phyloP scores from a whole-genome alignment of 1,140 invertebrate species.

The Panonychus citri region DNA sequence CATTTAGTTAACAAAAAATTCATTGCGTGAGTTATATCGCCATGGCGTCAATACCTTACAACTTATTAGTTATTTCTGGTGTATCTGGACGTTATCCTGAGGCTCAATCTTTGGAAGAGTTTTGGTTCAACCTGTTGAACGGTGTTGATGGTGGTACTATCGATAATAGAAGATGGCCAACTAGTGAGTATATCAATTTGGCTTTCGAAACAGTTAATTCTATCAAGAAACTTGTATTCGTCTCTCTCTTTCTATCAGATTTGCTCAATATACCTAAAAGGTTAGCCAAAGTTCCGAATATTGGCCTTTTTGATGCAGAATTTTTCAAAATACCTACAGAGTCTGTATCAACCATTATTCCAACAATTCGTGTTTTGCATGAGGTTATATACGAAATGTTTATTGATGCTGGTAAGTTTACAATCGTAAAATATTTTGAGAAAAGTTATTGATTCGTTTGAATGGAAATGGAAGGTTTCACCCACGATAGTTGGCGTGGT shows the following conservation, averaged over 20 bases:
- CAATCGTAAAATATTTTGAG: not conserved
- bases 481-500: slow-evolving; percentile 21
- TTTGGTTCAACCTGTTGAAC: too few species aligned
- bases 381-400: not conserved
- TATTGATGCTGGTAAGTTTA: not conserved
- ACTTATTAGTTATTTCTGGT: too few species aligned
- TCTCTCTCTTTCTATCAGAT: not conserved
- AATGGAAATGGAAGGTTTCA: slow-evolving; percentile 6
- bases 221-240: too few species aligned
- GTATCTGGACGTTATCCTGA: too few species aligned
- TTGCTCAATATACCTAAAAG: not conserved
- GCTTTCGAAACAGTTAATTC: too few species aligned
- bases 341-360: not conserved
- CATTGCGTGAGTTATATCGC: too few species aligned
- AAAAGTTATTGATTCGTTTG: not conserved
- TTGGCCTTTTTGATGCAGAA: not conserved
- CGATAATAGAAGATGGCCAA: too few species aligned
- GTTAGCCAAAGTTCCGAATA: not conserved
- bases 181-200: too few species aligned
- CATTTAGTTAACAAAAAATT: too few species aligned
- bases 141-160: too few species aligned
- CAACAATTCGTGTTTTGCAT: not conserved
- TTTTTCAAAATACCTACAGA: not conserved
- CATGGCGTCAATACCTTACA: too few species aligned
- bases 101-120: too few species aligned